phyloP scores from a whole-genome alignment of 1,140 invertebrate species.

The Platyscapa corneri region DNA sequence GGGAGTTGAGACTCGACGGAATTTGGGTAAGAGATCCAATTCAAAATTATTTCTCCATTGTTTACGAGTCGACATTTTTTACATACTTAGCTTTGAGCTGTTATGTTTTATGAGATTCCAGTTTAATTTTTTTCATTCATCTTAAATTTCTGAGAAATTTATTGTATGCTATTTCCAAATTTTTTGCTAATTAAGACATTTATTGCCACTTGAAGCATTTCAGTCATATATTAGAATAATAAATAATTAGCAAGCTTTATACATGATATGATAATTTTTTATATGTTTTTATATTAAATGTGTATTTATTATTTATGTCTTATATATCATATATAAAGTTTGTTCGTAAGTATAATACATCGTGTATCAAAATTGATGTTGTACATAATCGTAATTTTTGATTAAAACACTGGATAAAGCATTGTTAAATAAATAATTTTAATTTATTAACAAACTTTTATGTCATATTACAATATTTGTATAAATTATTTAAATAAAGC shows the following conservation, averaged over 20 bases:
- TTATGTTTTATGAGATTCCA: constrained; percentile 34
- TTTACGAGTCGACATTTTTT: constrained; percentile 35
- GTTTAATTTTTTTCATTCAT: constrained; percentile 46
- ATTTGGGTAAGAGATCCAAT: constrained; percentile 58
- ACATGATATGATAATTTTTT: constrained; percentile 2
- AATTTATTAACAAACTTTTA: background rate
- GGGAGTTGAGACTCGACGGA: constrained; percentile 44
- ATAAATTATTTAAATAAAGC: background rate
- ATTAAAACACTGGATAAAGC: background rate
- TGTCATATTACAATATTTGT: background rate
- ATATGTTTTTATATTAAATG: background rate
- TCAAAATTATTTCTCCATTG: constrained; percentile 45
- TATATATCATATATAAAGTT: constrained; percentile 37
- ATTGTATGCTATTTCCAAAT: constrained; percentile 31
- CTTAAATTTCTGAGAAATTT: constrained; percentile 28
- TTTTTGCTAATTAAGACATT: constrained; percentile 24
- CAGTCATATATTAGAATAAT: constrained; percentile 25
- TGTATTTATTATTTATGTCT: background rate
- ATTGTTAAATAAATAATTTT: background rate
- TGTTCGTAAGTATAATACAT: constrained; percentile 37
- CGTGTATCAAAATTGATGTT: constrained; percentile 29
- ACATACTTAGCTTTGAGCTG: constrained; percentile 19
- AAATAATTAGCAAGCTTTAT: constrained; percentile 20
- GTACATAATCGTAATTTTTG: background rate
- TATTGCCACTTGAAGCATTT: constrained; percentile 10